These are phyloP conservation scores for Daphoenositta chrysoptera DNA, from an alignment of 2,113 vertebrate species.

Conservation along the genomic window DNA sequence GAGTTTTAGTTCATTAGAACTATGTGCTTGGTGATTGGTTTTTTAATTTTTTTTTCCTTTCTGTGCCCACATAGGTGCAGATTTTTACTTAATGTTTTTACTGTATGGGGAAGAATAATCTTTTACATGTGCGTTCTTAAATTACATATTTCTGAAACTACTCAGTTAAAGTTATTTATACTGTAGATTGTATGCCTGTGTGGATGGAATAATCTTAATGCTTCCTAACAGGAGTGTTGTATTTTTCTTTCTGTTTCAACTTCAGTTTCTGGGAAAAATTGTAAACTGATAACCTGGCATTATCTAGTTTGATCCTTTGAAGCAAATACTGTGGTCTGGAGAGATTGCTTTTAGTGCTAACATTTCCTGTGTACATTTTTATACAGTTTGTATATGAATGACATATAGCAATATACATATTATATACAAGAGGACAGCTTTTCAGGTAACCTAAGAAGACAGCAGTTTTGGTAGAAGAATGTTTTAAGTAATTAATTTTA, in stretches of 20 bases:
- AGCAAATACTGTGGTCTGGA: neutral
- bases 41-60: neutral
- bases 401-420: neutral
- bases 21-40: neutral
- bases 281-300: neutral
- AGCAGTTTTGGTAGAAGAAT: neutral
- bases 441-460: neutral
- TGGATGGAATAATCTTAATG: neutral
- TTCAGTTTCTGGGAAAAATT: neutral
- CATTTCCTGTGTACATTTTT: neutral
- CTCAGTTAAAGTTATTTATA: neutral
- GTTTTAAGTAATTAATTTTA: neutral
- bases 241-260: neutral
- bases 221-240: neutral
- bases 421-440: neutral
- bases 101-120: neutral
- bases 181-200: neutral
- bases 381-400: neutral
- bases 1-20: neutral
- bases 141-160: neutral
- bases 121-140: neutral
- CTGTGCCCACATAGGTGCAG: accelerated
- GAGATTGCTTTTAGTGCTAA: neutral
- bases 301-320: neutral
- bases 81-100: neutral